Evolutionary conservation across 1,140 invertebrate species (phyloP), one percentile per base, ranked within the genome.

Genomic region (Drosophila repleta): DNA sequence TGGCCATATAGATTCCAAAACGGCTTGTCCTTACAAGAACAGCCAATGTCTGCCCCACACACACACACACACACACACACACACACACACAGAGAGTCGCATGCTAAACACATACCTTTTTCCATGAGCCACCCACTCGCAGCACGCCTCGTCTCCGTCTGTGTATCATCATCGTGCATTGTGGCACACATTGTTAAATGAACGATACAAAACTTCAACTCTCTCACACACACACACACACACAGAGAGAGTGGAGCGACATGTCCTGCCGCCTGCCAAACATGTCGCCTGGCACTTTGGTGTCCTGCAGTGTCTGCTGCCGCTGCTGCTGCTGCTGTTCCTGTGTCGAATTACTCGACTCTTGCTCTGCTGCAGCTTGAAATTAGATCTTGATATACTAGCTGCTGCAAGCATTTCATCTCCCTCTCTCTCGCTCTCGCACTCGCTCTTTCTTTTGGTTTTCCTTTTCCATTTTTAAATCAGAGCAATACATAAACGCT

Each of bases 131-230:
- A 35, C 32, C 32, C 32, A 35, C 32, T 35, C 32, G 32, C 26
- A 15, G 39, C 48, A 29, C 35, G 17, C 17, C 26, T 46, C 24
- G 7, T 20, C 13, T 3, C 18, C 24, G 26, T 43, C 18, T 45
- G 58, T 68, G 66, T 72, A 72, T 82, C 70, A 83, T 79, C 79
- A 81, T 82, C 79, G 56, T 88, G 67, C 75, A 73, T 73, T 75
- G 83, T 88, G 82, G 83, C 82, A 87, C 83, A 88, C 83, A 87
- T 88, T 87, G 83, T 87, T 87, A 87, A 87, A 87, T 88, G 83
- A 84, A 89, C 83, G 83, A 87, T 83, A 87, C 83, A 87, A 88
- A 84, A 83, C 76, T 87, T 87, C 62, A 88, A 58, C 67, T 58
- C 24, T 18, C 37, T 26, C 20, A 56, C 24, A 64, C n/a, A 11